A percentile compares a stretch with the other conserved stretches of the same genome.
phyloP scores from a whole-genome alignment of 2,888 invertebrate genomes.

The Drosophila pseudotakahashii region DNA sequence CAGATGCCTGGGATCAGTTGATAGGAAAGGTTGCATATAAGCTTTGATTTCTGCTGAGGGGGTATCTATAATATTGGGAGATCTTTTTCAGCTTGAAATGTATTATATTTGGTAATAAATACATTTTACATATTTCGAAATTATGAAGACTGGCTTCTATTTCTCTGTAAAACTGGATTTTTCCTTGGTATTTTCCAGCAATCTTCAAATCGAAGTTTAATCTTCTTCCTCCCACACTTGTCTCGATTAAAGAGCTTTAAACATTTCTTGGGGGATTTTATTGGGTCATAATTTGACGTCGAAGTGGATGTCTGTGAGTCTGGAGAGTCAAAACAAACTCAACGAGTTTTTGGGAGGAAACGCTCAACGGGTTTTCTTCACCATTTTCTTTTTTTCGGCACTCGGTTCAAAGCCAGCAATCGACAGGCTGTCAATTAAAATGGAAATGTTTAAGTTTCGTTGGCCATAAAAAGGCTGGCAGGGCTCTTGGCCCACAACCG shows the following conservation, averaged over 20 bases:
- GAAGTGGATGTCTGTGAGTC: constrained; percentile 29
- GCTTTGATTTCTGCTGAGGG: background rate
- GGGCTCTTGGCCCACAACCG: constrained; percentile 22
- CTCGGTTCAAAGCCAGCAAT: constrained; percentile 61
- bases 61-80: too few relatives aligned
- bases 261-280: constrained; percentile 18
- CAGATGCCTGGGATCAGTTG: background rate
- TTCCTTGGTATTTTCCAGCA: background rate
- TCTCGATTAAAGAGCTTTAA: constrained; percentile 21
- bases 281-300: constrained; percentile 38
- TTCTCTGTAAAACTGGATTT: background rate
- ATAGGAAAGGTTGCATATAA: too few relatives aligned
- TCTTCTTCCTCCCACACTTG: background rate
- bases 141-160: background rate
- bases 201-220: background rate
- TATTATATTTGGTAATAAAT: background rate
- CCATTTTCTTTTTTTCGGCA: constrained; percentile 33
- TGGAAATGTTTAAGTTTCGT: constrained; percentile 74
- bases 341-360: constrained; percentile 7
- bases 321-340: constrained; percentile 58
- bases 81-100: background rate
- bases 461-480: constrained; percentile 56
- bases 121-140: too few relatives aligned
- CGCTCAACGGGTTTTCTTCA: constrained; percentile 26
- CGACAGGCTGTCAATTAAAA: constrained; percentile 77